Evolutionary conservation across 2,113 vertebrate species (phyloP).

Genomic region (Notechis scutatus): DNA sequence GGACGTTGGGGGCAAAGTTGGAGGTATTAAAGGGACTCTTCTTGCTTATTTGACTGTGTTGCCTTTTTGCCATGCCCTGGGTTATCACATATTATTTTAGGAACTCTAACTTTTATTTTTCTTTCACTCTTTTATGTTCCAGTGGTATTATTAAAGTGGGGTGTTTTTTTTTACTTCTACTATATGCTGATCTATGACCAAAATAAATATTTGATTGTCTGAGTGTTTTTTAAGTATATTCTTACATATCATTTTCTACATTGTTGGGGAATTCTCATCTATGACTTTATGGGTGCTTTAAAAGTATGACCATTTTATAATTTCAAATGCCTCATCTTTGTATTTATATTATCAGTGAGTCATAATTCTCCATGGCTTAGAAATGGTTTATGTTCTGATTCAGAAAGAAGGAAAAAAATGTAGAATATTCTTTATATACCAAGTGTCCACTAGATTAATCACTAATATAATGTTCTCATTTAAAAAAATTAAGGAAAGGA

Average conservation of each 20-base stretch:
- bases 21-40: too few relatives aligned
- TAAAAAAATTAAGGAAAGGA: background rate
- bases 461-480: background rate
- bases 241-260: background rate
- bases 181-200: background rate
- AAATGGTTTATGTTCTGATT: background rate
- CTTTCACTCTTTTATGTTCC: background rate
- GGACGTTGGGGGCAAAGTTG: too few relatives aligned
- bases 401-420: background rate
- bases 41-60: too few relatives aligned
- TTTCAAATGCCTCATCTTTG: background rate
- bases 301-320: background rate
- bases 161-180: background rate
- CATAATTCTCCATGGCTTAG: background rate
- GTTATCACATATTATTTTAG: background rate
- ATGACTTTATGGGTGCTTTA: background rate
- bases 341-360: background rate
- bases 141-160: background rate
- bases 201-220: background rate
- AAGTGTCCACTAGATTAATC: background rate
- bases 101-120: background rate
- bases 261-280: background rate
- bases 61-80: too few relatives aligned
- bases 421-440: background rate
- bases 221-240: background rate